Conservation (phyloP, 2,113 vertebrate genomes). For the Leptodactylus fuscus region DNA sequence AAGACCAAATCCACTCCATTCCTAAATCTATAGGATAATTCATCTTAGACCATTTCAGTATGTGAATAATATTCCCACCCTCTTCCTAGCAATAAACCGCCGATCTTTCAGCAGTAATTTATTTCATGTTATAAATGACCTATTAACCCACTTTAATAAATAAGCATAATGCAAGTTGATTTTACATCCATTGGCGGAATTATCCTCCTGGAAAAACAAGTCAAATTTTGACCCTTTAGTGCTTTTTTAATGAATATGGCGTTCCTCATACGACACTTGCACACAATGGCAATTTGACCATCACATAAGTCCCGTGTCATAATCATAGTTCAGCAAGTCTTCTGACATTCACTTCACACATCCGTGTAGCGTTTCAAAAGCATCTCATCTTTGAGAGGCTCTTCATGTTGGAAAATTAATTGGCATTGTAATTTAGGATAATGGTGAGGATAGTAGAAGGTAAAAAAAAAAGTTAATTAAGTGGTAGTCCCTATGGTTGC, state of each 20-base stretch:
- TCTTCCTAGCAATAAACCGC: neutral
- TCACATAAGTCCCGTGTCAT: constrained; percentile 34
- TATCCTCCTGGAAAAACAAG: neutral
- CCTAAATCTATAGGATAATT: neutral
- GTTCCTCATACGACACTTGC: neutral
- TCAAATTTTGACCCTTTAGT: constrained; percentile 26
- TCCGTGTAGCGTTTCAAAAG: constrained; percentile 25
- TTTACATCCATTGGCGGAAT: constrained; percentile 8
- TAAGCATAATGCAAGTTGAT: constrained; percentile 12
- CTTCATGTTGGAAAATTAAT: constrained; percentile 53
- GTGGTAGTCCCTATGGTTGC: constrained; percentile 54
- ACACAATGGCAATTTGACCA: constrained; percentile 1
- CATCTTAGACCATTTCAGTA: neutral
- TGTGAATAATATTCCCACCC: neutral
- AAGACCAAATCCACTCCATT: neutral
- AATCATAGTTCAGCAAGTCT: constrained; percentile 27
- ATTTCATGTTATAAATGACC: neutral
- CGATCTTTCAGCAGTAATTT: neutral
- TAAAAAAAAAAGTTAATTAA: constrained; percentile 61
- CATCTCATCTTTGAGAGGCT: constrained; percentile 41
- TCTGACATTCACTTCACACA: constrained; percentile 47
- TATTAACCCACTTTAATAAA: constrained; percentile 14
- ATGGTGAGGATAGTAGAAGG: constrained; percentile 44
- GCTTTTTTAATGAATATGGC: constrained; percentile 36
- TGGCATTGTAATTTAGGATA: constrained; percentile 59